Conservation (phyloP, 2,797 vertebrate genomes). For the Psittacula echo region DNA sequence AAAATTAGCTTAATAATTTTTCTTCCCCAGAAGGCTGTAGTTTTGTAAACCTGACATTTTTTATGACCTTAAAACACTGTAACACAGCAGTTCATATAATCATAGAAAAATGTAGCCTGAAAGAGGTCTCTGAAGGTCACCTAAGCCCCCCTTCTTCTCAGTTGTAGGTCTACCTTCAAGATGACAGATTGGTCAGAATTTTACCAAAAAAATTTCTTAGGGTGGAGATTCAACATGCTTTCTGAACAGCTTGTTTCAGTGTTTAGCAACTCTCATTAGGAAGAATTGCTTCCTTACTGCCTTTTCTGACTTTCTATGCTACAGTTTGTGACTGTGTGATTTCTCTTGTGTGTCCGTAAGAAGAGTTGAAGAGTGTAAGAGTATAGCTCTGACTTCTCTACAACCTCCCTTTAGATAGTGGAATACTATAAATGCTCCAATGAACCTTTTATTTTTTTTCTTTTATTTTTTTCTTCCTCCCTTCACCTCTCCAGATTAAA, state of each 20-base stretch:
- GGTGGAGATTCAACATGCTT: background rate
- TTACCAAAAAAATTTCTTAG: background rate
- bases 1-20: background rate
- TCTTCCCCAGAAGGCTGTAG: background rate
- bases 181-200: background rate
- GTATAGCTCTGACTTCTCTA: background rate
- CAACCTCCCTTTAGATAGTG: background rate
- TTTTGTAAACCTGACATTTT: background rate
- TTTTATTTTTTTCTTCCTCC: rapidly evolving
- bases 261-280: background rate
- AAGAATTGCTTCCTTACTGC: background rate
- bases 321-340: background rate
- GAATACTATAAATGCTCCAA: background rate
- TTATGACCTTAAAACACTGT: background rate
- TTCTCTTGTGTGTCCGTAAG: background rate
- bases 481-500: background rate
- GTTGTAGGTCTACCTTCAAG: background rate
- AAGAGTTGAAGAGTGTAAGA: background rate
- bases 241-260: background rate
- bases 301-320: background rate
- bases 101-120: background rate
- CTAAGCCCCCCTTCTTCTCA: background rate
- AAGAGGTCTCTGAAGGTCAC: background rate
- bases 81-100: background rate
- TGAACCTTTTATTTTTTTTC: background rate